Evolutionary conservation across 2,797 vertebrate species (phyloP), one percentile per base, ranked within the genome.

Genomic region (Oreortyx pictus): DNA sequence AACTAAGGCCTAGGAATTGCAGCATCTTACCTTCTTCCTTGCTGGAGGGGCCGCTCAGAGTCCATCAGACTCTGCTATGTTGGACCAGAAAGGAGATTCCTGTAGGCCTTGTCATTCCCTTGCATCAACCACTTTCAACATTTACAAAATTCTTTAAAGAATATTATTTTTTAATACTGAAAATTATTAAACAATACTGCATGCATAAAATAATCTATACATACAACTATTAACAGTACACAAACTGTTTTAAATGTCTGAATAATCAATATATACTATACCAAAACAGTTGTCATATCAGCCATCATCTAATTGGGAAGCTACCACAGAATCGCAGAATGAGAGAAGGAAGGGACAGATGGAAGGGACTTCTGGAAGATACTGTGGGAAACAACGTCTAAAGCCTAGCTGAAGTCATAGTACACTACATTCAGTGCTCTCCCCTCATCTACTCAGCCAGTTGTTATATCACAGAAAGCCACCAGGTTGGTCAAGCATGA

Each of bases 71-170:
- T 29, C 27, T 52, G 15, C 27, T 29, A 5, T 29, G 16, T 52
- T 52, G 50, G 15, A 9, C 15, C 3, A 52, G 27, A 52, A 52
- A 29, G n/a, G 27, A 86, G 8, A 50, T 64, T 1, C 1, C 6
- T 4, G 13, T 10, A 8, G 4, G 13, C 64, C 25, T 14, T n/a
- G 50, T 6, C 2, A 46, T 50, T 11, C 1, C 0, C 1, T 25
- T 4, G 0, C 24, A 14, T 54, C 22, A 80, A 9, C 11, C 25
- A 35, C 2, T 9, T 59, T 9, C 16, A 33, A n/a, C 2, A 57
- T 9, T 9, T 29, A 49, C 3, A 80, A 46, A 73, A 50, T 39
- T 74, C 13, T 66, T 37, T 37, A 46, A 62, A 24, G 14, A 4
- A 37, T 13, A 3, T 7, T 60, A 17, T 60, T 71, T 91, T 74